A percentile compares a stretch with the other conserved stretches of the same genome.
Evolutionary conservation across 2,797 vertebrate genomes (phyloP).

Genomic region (Dipus sagitta): DNA sequence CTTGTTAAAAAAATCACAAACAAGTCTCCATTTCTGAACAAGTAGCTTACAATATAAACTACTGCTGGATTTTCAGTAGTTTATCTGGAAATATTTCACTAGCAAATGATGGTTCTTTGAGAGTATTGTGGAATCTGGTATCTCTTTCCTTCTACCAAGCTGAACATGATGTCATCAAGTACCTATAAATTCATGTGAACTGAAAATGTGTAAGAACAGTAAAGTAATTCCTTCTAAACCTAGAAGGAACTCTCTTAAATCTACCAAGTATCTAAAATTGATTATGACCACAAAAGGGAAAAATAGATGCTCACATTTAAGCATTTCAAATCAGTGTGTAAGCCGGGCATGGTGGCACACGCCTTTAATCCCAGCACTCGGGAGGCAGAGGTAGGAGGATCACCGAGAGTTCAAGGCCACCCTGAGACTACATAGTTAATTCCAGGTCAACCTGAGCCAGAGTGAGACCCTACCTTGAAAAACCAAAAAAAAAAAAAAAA

Average conservation of each 20-base stretch:
- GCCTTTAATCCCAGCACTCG: too few relatives aligned
- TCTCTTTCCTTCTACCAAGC: slow-evolving; percentile 81
- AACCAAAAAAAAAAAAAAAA: too few relatives aligned
- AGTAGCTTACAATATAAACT: too few relatives aligned
- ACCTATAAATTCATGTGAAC: slow-evolving; percentile 78
- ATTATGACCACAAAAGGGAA: slow-evolving; percentile 14
- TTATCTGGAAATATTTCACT: slow-evolving; percentile 82
- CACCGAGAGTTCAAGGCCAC: too few relatives aligned
- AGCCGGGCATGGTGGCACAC: too few relatives aligned
- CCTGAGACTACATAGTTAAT: too few relatives aligned
- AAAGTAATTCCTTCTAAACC: slow-evolving; percentile 50
- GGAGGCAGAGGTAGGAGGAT: too few relatives aligned
- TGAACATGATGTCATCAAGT: slow-evolving; percentile 77
- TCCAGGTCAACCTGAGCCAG: too few relatives aligned
- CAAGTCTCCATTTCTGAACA: too few relatives aligned
- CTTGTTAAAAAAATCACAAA: too few relatives aligned
- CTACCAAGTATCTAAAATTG: slow-evolving; percentile 57
- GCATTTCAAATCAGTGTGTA: background rate
- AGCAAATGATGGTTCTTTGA: slow-evolving; percentile 82
- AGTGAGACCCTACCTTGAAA: too few relatives aligned
- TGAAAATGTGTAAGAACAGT: slow-evolving; percentile 64
- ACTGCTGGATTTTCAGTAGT: slow-evolving; percentile 59
- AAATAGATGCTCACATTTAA: background rate
- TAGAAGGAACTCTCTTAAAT: slow-evolving; percentile 55
- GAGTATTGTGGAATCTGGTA: slow-evolving; percentile 80